A percentile compares a stretch with the other conserved stretches of the same genome.
These are phyloP conservation scores for Ageneiosus marmoratus DNA, from an alignment of 2,113 vertebrate species.

Conservation along the genomic window DNA sequence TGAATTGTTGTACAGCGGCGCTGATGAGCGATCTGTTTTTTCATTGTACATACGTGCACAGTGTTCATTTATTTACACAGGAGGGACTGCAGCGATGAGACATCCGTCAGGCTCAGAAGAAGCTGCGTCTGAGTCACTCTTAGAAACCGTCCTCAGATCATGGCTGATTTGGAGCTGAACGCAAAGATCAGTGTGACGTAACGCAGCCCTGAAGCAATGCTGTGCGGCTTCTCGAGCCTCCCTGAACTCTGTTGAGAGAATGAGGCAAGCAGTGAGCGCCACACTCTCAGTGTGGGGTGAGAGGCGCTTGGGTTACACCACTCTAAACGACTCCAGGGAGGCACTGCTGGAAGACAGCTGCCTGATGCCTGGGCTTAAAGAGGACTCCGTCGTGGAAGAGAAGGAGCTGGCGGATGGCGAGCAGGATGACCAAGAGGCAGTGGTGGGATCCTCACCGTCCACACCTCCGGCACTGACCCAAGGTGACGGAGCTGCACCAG, in stretches of 20 bases:
- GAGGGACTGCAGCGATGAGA: constrained; percentile 21
- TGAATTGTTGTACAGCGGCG: constrained; percentile 13
- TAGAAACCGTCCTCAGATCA: constrained; percentile 19
- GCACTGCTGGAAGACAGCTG: constrained; percentile 48
- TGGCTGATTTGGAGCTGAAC: constrained; percentile 20
- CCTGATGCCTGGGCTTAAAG: constrained; percentile 80
- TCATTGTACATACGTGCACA: neutral
- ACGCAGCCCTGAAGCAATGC: constrained; percentile 18
- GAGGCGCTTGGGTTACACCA: constrained; percentile 65
- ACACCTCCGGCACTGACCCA: constrained; percentile 73
- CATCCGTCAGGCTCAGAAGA: constrained; percentile 8
- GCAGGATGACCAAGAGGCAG: constrained; percentile 80
- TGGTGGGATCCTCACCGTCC: constrained; percentile 49
- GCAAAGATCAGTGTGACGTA: constrained; percentile 32
- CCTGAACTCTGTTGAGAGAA: constrained; percentile 48
- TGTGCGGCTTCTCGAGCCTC: constrained; percentile 26
- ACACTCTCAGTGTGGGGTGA: constrained; percentile 71
- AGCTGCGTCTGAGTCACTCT: constrained; percentile 25
- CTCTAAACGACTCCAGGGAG: constrained; percentile 68
- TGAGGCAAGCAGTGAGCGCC: constrained; percentile 68
- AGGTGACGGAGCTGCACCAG: constrained; percentile 71
- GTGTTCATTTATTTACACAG: neutral
- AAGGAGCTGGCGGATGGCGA: constrained; percentile 95
- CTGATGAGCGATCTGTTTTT: neutral
- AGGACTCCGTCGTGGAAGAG: constrained; percentile 96